Evolutionary conservation across 2,797 vertebrate species (phyloP), one percentile per base, ranked within the genome.

Genomic region (Toxotes lorentzi): DNA sequence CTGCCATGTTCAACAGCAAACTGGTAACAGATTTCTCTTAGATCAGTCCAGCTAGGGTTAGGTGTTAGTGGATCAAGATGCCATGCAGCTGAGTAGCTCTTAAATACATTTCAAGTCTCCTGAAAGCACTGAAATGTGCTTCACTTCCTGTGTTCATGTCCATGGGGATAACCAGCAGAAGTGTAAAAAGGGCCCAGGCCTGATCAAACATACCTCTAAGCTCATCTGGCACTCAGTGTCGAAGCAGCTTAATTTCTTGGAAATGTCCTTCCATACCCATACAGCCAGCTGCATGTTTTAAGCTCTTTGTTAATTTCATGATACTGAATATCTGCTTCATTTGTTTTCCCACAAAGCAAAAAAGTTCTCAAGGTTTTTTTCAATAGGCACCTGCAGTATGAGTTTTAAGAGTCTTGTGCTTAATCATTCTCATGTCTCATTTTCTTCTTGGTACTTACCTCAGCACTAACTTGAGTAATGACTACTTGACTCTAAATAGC

Each of bases 161-260:
- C 32, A 27, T 7, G 4, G 23, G 24, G 10, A 16, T 41, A 54
- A 57, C 13, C 68, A 47, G 47, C 41, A 50, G 13, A 40, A 21
- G 47, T 17, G 61, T 51, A 50, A 76, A 65, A 62, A 61, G 21
- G 17, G 50, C 35, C 63, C 60, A 61, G 69, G 70, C 41, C 63
- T 78, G 69, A 83, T 86, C 64, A 76, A 78, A 81, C 72, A 61
- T 27, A 67, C 76, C 50, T 73, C 35, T 41, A 24, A 73, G 51
- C 66, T 82, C 64, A 27, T 61, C 64, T 69, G 72, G 65, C 27
- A 61, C 13, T 19, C 23, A 7, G 4, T 10, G 30, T 24, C 43
- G 53, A 35, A 30, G 63, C 47, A 11, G 71, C 27, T 69, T 75
- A 60, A 76, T 71, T 78, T 78, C 27, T 60, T 58, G 50, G 61